These are phyloP conservation scores for Synergus laeviventris DNA, from an alignment of 2,888 invertebrate species.

Conservation along the genomic window DNA sequence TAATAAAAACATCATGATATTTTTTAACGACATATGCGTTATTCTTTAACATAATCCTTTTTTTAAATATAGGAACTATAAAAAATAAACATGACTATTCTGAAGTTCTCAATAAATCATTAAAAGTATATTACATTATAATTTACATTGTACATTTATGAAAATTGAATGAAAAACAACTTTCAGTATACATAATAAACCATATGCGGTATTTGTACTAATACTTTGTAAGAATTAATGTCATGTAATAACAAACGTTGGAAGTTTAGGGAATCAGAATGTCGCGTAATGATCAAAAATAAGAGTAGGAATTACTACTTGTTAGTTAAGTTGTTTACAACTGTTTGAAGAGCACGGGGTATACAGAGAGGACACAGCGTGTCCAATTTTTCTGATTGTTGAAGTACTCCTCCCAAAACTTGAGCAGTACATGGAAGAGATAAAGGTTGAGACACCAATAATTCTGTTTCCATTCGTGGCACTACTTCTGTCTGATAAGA, in stretches of 20 bases:
- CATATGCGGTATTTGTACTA: constrained; percentile 8
- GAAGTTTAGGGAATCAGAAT: background rate
- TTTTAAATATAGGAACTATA: background rate
- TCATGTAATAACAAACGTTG: constrained; percentile 22
- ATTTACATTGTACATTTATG: constrained; percentile 8
- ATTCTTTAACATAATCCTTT: background rate
- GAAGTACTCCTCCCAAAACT: constrained; percentile 66
- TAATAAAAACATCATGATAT: constrained; percentile 29
- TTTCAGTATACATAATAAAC: constrained; percentile 15
- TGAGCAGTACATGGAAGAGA: constrained; percentile 72
- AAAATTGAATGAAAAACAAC: constrained; percentile 20
- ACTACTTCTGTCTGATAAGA: constrained; percentile 68
- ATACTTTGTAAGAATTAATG: constrained; percentile 30
- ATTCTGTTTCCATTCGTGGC: constrained; percentile 72
- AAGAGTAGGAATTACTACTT: background rate
- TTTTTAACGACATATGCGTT: constrained; percentile 17
- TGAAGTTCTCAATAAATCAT: constrained; percentile 5
- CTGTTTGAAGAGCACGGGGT: constrained; percentile 65
- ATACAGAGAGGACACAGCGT: constrained; percentile 71
- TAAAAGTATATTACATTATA: constrained; percentile 18
- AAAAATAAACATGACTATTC: background rate
- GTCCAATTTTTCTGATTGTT: constrained; percentile 66
- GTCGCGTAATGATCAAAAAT: background rate
- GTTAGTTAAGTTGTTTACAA: constrained; percentile 56
- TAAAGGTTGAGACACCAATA: constrained; percentile 65